These are phyloP conservation scores for Cyphotilapia sp. DNA, from an alignment of 2,113 vertebrate genomes.

Conservation along the genomic window DNA sequence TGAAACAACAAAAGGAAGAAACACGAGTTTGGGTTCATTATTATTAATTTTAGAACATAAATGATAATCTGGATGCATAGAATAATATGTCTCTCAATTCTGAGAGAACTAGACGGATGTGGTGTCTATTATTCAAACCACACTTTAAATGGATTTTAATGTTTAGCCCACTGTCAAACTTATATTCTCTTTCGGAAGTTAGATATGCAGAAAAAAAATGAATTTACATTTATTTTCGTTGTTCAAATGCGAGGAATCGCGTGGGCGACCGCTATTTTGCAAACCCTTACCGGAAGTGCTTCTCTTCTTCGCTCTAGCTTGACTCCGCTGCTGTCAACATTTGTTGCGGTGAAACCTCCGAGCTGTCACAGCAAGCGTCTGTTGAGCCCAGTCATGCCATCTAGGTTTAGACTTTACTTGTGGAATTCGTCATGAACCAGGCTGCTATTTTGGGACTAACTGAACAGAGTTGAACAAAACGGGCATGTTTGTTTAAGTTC, in stretches of 20 bases:
- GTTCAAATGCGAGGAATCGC: not conserved
- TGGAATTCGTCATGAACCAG: not conserved
- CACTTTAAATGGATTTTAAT: not conserved
- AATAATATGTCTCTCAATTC: not conserved
- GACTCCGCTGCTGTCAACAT: not conserved
- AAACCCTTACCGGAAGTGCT: not conserved
- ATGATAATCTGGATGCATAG: not conserved
- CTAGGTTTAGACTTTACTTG: not conserved
- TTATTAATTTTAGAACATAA: not conserved
- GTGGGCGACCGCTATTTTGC: not conserved
- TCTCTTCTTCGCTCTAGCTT: not conserved
- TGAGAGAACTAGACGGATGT: not conserved
- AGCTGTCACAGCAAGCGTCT: not conserved
- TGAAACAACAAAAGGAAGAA: not conserved
- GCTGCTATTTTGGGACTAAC: not conserved
- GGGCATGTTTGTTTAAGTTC: not conserved
- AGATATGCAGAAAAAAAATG: not conserved
- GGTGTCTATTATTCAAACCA: not conserved
- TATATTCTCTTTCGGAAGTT: not conserved
- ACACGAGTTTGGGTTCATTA: not conserved
- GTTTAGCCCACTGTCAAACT: not conserved
- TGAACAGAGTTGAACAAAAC: not conserved
- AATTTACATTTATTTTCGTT: not conserved
- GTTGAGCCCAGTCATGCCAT: not conserved
- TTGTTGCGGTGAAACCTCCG: not conserved